Conservation (phyloP, 1,140 invertebrate species). For the Chymomyza costata region DNA sequence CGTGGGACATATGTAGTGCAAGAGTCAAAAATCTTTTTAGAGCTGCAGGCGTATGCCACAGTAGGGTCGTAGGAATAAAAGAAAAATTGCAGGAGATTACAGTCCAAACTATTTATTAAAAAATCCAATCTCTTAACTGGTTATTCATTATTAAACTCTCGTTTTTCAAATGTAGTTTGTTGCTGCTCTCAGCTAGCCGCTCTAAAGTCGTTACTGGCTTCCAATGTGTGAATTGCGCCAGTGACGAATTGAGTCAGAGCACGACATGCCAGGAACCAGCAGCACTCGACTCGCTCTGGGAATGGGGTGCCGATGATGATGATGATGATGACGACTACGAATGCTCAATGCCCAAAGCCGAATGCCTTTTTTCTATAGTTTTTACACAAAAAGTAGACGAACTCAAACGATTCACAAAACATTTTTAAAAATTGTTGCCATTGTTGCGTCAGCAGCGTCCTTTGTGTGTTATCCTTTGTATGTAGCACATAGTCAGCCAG, state of each 20-base stretch:
- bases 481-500: slow-evolving; percentile 34
- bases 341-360: slow-evolving; percentile 1
- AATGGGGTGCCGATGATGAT: slow-evolving; percentile 9
- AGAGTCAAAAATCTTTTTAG: too few relatives aligned
- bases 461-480: slow-evolving; percentile 70
- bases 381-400: slow-evolving; percentile 46
- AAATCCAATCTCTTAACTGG: too few relatives aligned
- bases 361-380: slow-evolving; percentile 51
- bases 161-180: too few relatives aligned
- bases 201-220: background rate
- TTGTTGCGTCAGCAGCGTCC: slow-evolving; percentile 65
- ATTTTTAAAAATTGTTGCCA: slow-evolving; percentile 65
- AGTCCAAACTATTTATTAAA: too few relatives aligned
- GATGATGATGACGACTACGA: slow-evolving; percentile 16
- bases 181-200: too few relatives aligned
- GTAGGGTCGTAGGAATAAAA: too few relatives aligned
- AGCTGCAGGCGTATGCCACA: too few relatives aligned
- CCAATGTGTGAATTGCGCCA: slow-evolving; percentile 10
- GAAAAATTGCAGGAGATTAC: too few relatives aligned
- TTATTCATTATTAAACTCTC: too few relatives aligned
- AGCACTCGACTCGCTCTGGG: slow-evolving; percentile 21
- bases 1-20: too few relatives aligned
- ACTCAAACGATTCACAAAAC: slow-evolving; percentile 27
- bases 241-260: slow-evolving; percentile 37
- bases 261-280: slow-evolving; percentile 32